Base-by-base conservation (phyloP, 2,797 vertebrate genomes). In the Tenualosa thibaudeaui region DNA sequence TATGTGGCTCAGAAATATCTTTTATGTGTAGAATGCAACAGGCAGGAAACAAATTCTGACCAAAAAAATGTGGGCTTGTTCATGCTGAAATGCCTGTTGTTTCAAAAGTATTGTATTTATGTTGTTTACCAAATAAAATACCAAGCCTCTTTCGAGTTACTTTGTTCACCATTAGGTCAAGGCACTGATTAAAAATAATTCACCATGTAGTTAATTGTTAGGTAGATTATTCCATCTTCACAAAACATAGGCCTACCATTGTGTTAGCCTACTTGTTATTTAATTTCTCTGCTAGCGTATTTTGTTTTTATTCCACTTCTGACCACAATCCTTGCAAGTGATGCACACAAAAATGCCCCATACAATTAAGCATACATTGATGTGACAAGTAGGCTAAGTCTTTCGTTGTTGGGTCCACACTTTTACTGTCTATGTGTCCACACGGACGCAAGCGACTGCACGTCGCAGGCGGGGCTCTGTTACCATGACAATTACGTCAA, bases 401-500 rank as follows among this genome's bases (percentile, higher is more conserved):
- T 78, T 78, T 46, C 71, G 71, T 46, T 78, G 71, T 46, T 78
- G 71, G 71, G 71, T 43, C 40, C 71, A 31, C 31, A 31, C 31
- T 31, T 1, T 31, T 31, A 31, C 31, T 31, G 31, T 31, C 31
- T 31, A 31, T 31, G 31, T 31, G 31, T 31, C 31, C 31, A 78
- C 58, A n/a, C 86, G 86, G 85, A 89, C 89, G 88, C 84, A 86
- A 87, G 85, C 85, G 75, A 84, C 78, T 78, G 83, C 86, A 86
- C 85, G 82, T 87, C 83, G 83, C 86, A 89, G 90, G 91, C 90
- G 92, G 91, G 89, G 86, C 87, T 86, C 83, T 89, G 92, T 92
- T 91, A 87, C 92, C 89, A 92, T 92, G 91, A 86, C 90, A 87
- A 91, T 92, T 91, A 91, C 92, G 92, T 92, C 92, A 92, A 89